Evolutionary conservation across 2,797 vertebrate genomes (phyloP), one percentile per base, ranked within the genome.

Genomic region (Eidolon dupreanum): DNA sequence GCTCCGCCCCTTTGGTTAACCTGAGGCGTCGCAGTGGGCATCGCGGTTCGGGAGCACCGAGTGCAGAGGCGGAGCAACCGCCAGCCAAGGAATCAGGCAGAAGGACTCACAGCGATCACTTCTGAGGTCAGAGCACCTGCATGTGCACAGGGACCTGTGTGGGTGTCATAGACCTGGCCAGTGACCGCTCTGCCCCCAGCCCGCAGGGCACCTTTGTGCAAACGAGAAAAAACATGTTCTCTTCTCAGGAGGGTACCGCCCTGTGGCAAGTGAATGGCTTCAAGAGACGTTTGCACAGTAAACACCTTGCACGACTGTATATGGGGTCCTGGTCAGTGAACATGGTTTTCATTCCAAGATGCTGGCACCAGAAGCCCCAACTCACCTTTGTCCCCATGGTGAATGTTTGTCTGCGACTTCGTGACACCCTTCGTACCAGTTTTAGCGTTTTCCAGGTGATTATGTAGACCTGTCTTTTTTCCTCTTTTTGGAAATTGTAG

Each of bases 1-100:
- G 87, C 86, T 93, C 97, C 84, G 55, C 77, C 90, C 87, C 92
- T 86, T 90, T 91, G 77, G 26, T 98, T 95, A 92, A 96, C 97
- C 97, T 88, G 61, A 16, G 55, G 73, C 59, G 82, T 93, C 96
- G 46, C 68, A 96, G 95, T 96, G 96, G 98, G 93, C 75, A 57
- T 98, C 65, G 46, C 75, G 19, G 90, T 95, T 95, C 95, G 88
- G 86, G 95, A 97, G 93, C 38, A 49, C 94, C 79, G 93, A 88
- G 95, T 49, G 77, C 93, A 89, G 97, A 79, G 88, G 85, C 95
- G 95, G 90, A 94, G 97, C 97, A 95, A 96, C 81, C 36, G 17
- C 36, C 63, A 90, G 95, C 77, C 65, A 79, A 94, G 28, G 93
- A 97, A 96, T 95, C 93, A 55, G 90, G 74, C 81, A 96, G 78